phyloP scores from a whole-genome alignment of 2,888 invertebrate species.

The Geophilus truncorum region DNA sequence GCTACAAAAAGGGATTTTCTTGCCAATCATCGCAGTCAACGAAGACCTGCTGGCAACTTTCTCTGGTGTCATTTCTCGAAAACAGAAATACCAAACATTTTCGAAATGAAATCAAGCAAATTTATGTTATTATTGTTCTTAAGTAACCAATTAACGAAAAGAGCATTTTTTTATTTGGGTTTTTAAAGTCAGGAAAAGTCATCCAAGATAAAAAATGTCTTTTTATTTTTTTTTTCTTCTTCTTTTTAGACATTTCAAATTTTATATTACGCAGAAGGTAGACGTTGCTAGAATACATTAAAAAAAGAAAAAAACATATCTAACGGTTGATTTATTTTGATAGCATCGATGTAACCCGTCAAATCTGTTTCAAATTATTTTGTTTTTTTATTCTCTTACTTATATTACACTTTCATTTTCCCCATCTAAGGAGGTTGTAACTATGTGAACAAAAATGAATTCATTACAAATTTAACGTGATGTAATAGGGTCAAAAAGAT shows the following conservation, averaged over 20 bases:
- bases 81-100: conserved; percentile 12
- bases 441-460: conserved; percentile 12
- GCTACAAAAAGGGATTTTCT: conserved; percentile 20
- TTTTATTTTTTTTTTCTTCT: not conserved
- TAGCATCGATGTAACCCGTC: conserved; percentile 6
- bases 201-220: not conserved
- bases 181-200: conserved; percentile 10
- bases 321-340: conserved; percentile 9
- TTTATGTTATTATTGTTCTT: not conserved
- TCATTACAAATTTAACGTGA: not conserved
- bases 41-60: conserved; percentile 21
- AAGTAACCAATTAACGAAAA: not conserved
- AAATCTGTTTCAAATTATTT: not conserved
- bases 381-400: not conserved
- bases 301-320: not conserved
- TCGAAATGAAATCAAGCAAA: not conserved
- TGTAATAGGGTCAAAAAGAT: not conserved
- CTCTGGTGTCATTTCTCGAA: conserved; percentile 6
- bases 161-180: not conserved
- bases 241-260: not conserved
- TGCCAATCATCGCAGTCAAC: not conserved
- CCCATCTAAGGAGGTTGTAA: not conserved
- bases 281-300: not conserved
- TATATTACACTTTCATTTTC: not conserved
- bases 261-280: conserved; percentile 19